These are phyloP conservation scores for Scrobipalpa costella DNA, from an alignment of 2,888 invertebrate species.

Conservation along the genomic window DNA sequence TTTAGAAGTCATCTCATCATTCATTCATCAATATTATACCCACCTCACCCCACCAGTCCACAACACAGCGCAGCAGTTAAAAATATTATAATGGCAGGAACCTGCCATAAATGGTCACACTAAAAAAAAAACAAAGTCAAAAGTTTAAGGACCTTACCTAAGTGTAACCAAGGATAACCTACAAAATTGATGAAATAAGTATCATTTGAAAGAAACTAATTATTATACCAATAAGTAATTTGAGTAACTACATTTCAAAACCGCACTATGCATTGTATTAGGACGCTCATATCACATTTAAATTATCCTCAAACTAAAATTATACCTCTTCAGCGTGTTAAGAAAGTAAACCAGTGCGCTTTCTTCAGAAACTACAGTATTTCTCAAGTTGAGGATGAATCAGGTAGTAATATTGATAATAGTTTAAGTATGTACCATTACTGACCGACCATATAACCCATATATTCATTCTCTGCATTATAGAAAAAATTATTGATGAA, in stretches of 20 bases:
- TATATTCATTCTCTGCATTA: constrained; percentile 35
- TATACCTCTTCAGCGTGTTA: constrained; percentile 32
- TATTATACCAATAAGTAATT: not conserved
- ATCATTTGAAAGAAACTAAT: not conserved
- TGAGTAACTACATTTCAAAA: not conserved
- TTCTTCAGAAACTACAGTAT: constrained; percentile 36
- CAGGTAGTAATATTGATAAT: constrained; percentile 36
- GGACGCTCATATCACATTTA: constrained; percentile 4
- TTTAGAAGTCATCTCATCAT: too few relatives aligned
- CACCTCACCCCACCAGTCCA: too few relatives aligned
- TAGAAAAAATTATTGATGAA: constrained; percentile 66
- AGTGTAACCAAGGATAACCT: not conserved
- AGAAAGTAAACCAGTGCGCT: constrained; percentile 29
- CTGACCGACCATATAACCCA: not conserved
- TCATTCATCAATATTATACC: too few relatives aligned
- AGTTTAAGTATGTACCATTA: not conserved
- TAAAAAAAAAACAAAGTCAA: not conserved
- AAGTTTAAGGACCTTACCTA: not conserved
- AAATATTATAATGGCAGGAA: too few relatives aligned
- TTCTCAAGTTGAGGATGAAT: constrained; percentile 40
- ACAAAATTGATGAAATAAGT: not conserved
- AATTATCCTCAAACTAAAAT: constrained; percentile 30
- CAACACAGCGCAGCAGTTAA: too few relatives aligned
- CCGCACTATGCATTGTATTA: constrained; percentile 18
- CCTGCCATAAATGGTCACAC: too few relatives aligned